Evolutionary conservation across 2,797 vertebrate species (phyloP).

Genomic region (Philypnodon macrostomus): DNA sequence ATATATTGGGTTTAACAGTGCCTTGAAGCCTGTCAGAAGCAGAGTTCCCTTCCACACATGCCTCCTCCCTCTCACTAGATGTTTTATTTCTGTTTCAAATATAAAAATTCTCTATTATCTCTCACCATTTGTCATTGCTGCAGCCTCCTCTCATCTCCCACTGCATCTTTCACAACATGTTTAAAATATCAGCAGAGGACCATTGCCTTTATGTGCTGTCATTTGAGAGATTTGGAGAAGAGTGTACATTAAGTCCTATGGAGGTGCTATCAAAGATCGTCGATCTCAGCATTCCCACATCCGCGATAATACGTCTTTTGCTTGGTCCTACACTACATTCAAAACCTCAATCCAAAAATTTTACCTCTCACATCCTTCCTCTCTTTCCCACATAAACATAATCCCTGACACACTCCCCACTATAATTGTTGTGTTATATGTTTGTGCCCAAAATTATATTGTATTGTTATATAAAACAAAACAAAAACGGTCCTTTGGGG

Average conservation of each 20-base stretch:
- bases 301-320: too few relatives aligned
- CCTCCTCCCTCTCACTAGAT: not conserved
- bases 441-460: too few relatives aligned
- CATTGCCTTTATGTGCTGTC: not conserved
- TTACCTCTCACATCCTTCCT: too few relatives aligned
- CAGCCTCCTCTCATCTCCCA: not conserved
- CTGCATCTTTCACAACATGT: not conserved
- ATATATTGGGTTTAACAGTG: not conserved
- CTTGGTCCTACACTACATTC: too few relatives aligned
- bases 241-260: not conserved
- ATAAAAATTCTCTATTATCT: not conserved
- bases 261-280: too few relatives aligned
- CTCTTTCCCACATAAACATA: too few relatives aligned
- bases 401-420: too few relatives aligned
- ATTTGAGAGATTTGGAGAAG: not conserved
- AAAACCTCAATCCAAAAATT: too few relatives aligned
- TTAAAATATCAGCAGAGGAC: not conserved
- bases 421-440: too few relatives aligned
- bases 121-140: not conserved
- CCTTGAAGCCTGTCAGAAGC: constrained; percentile 1
- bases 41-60: not conserved
- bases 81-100: constrained; percentile 7
- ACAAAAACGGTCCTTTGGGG: too few relatives aligned
- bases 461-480: too few relatives aligned
- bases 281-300: too few relatives aligned